Percentiles rank a stretch among this genome's conserved stretches.
Conservation (phyloP, 2,888 invertebrate species). For the Ectemnius continuus region DNA sequence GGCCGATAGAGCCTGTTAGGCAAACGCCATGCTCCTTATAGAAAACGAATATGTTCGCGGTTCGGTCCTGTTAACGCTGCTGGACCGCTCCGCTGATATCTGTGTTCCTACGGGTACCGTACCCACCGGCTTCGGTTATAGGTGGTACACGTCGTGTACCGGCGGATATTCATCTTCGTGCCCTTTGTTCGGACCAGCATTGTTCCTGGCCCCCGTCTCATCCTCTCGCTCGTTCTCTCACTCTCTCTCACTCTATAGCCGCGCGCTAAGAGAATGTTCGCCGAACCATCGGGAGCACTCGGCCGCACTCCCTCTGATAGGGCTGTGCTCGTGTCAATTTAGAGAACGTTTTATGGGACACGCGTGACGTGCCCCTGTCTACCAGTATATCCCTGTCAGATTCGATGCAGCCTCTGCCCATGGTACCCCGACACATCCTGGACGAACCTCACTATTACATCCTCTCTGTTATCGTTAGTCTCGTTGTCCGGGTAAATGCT, state of each 20-base stretch:
- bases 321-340: slow-evolving; percentile 50
- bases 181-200: slow-evolving; percentile 48
- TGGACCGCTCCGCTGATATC: slow-evolving; percentile 54
- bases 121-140: slow-evolving; percentile 31
- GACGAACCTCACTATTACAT: too few relatives aligned
- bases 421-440: too few relatives aligned
- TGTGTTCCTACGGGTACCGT: slow-evolving; percentile 50
- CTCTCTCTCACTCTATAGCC: not conserved
- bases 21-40: slow-evolving; percentile 69
- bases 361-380: slow-evolving; percentile 47
- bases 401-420: too few relatives aligned
- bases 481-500: too few relatives aligned
- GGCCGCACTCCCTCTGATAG: slow-evolving; percentile 25
- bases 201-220: slow-evolving; percentile 34
- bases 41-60: slow-evolving; percentile 68
- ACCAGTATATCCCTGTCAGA: slow-evolving; percentile 4
- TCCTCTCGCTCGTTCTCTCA: not conserved
- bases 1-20: slow-evolving; percentile 69
- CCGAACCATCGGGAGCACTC: slow-evolving; percentile 35
- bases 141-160: slow-evolving; percentile 52
- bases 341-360: slow-evolving; percentile 48
- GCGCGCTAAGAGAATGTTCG: slow-evolving; percentile 39
- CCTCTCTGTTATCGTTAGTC: too few relatives aligned
- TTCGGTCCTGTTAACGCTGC: slow-evolving; percentile 56
- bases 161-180: slow-evolving; percentile 54